Base-by-base conservation (phyloP, 1,140 invertebrate genomes). In the Cydia strobilella region DNA sequence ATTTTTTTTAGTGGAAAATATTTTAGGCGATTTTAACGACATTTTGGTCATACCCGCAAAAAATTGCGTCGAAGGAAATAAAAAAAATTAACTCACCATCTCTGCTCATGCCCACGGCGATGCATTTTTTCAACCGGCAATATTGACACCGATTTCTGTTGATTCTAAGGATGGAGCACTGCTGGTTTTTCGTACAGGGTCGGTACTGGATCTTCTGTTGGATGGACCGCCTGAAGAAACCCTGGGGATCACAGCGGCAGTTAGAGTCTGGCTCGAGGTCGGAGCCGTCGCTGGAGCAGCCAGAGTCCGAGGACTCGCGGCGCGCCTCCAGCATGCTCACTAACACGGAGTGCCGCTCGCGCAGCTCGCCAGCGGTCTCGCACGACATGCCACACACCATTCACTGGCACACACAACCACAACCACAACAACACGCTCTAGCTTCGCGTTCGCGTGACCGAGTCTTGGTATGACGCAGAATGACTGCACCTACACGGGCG, bases 171-270 rank as follows among this genome's bases (percentile, higher is more conserved):
- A 99, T 99, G 93, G 97, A 97, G 94, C 98, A 99, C 94, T 99
- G 97, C 92, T 99, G 98, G 92, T 98, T 99, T 94, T 99, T 99
- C 85, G 98, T 98, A 94, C 98, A 99, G 42, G 98, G 98, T 83
- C 98, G 95, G 94, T 99, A 99, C 93, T 99, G 98, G 79, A 99
- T 99, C 94, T 99, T 99, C 94, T 99, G 98, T 94, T 99, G 98
- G 89, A 99, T 99, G 93, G 97, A 97, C 84, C 96, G 95, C 75
- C 96, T 94, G 94, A 97, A 97, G 94, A 97, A 97, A 82, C 96
- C 96, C 96, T 97, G 96, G 76, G 94, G 94, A 94, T 91, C 91
- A 95, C 90, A 96, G 94, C 84, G 95, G 94, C 94, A 91, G 79
- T 92, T 92, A 93, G 87, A 87, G 78, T 92, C 88, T 65, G 86